These are phyloP conservation scores for Vanacampus margaritifer DNA, from an alignment of 2,113 vertebrate genomes.

Conservation along the genomic window DNA sequence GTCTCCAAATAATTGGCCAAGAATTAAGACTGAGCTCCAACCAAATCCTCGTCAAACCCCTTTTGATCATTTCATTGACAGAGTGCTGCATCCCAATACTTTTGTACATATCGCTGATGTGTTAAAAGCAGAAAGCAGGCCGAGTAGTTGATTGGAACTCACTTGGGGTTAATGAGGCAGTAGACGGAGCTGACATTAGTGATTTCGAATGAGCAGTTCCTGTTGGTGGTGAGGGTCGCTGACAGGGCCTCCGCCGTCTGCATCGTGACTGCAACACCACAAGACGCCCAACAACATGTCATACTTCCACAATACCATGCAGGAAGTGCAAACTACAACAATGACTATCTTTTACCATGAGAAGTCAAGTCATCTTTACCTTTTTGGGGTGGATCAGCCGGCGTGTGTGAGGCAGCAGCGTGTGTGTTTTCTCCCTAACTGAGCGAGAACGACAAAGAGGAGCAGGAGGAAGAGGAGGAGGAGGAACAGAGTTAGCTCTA, in stretches of 20 bases:
- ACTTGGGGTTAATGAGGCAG: constrained; percentile 73
- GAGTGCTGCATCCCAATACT: no score
- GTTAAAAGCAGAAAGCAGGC: neutral
- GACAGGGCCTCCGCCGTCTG: constrained; percentile 66
- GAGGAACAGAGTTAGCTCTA: no score
- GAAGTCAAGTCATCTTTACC: neutral
- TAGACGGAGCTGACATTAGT: constrained; percentile 52
- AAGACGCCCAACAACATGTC: neutral
- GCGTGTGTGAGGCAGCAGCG: neutral
- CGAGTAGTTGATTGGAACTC: constrained; percentile 18
- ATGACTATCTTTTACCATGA: neutral
- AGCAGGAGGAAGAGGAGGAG: neutral
- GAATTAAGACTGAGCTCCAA: no score
- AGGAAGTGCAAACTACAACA: neutral
- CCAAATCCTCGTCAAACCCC: no score
- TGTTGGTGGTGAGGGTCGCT: constrained; percentile 67
- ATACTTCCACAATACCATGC: neutral
- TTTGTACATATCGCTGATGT: no score
- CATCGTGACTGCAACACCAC: constrained; percentile 45
- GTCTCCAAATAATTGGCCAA: no score
- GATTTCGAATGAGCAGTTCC: constrained; percentile 71
- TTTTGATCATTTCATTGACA: neutral
- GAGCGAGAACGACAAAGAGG: neutral
- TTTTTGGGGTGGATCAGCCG: neutral
- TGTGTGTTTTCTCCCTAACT: neutral